Percentiles rank a stretch among this genome's conserved stretches.
phyloP scores from a whole-genome alignment of 2,888 invertebrate species.

The Geophilus truncorum region DNA sequence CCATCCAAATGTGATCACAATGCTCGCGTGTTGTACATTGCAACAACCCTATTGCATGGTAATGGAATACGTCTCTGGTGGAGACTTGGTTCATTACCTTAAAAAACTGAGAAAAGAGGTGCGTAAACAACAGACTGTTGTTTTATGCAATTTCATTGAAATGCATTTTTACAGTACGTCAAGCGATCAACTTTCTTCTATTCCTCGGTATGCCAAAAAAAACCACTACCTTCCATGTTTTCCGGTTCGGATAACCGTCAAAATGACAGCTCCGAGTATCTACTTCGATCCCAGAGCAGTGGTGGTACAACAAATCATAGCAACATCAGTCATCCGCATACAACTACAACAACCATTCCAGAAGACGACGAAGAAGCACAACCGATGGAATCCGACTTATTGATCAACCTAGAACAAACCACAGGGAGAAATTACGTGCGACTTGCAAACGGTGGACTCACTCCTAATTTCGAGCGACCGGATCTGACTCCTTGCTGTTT shows the following conservation, averaged over 20 bases:
- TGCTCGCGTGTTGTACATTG: conserved; percentile 69
- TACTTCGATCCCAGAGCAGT: not conserved
- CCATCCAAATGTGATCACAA: conserved; percentile 68
- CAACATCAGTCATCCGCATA: not conserved
- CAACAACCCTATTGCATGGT: conserved; percentile 65
- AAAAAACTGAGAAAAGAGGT: conserved; percentile 50
- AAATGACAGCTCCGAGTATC: not conserved
- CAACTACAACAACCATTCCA: not conserved
- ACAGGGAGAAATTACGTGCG: not conserved
- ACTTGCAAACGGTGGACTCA: not conserved
- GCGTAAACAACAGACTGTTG: not conserved
- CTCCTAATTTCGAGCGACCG: not conserved
- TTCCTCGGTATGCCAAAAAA: not conserved
- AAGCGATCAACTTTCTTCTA: not conserved
- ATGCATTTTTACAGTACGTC: not conserved
- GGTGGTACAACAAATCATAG: not conserved
- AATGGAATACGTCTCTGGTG: conserved; percentile 72
- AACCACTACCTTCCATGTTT: not conserved
- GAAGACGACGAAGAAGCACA: not conserved
- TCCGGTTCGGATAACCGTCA: not conserved
- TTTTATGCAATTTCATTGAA: no score
- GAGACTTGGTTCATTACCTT: conserved; percentile 64
- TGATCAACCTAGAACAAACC: not conserved
- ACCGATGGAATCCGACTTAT: not conserved
- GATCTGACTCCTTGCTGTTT: conserved; percentile 42